Base-by-base conservation (phyloP, 2,888 invertebrate genomes). In the Cosmorhoe ocellata region DNA sequence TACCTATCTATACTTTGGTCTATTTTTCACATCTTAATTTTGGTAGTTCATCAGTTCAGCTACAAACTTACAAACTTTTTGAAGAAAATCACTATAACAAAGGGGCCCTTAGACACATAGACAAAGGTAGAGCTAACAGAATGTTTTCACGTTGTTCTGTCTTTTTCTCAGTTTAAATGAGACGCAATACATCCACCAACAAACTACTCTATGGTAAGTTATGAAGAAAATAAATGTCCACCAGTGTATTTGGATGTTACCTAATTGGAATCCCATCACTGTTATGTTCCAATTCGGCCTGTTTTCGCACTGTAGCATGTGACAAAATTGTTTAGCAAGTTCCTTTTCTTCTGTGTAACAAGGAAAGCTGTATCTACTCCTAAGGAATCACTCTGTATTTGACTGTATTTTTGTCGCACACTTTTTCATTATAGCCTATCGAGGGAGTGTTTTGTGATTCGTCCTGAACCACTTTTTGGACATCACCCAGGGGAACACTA, bases 141-240 rank as follows among this genome's bases (percentile, higher is more conserved):
- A 49, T 49, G 32, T 49, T 47, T 40, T 52, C 34, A 47, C 38
- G 24, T 39, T 40, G 34, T 52, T 52, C 47, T 52, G 47, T 49
- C 52, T 52, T 48, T 52, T 52, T 52, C 52, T 52, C 52, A 52
- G 52, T 52, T 52, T 52, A 52, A 48, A 52, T 49, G 49, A 49
- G 49, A 52, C 47, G 47, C 47, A 47, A 52, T 39, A 42, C 38
- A 34, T 38, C 47, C 36, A 42, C 14, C 52, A 39, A 31, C 43
- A 42, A 39, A 40, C 46, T 33, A 24, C 46, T 30, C 24, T n/a
- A 49, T 52, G 52, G 52, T 52, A 52, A 52, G 52, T 52, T 32
- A 39, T 30, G 46, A 51, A 48, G 34, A 10, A 30, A 36, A 37
- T 39, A 33, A 36, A 28, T 42, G 51, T 44, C 27, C 33, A 39